Base-by-base conservation (phyloP, 1,140 invertebrate species). In the Caenorhabditis inopinata region DNA sequence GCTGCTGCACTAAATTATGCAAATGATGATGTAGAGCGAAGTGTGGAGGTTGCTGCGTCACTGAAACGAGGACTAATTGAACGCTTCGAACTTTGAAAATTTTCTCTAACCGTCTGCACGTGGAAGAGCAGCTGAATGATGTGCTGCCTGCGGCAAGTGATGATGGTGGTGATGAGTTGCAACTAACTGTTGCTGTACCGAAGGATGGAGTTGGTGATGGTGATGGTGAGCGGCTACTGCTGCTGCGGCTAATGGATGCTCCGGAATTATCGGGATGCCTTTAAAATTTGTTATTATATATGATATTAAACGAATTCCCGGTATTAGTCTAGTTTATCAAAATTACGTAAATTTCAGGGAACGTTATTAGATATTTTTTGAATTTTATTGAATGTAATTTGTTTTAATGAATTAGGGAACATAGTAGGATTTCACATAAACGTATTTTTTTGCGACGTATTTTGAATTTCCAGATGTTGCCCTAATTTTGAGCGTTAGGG, bases 1-100 rank as follows among this genome's bases (percentile, higher is more conserved):
- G 76, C 25, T 78, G 76, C 18, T 78, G 76, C 35, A 53, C 76
- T n/a, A 78, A 45, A 25, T 53, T 47, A 35, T 78, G 76, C 4
- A 53, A 32, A 42, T 58, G 76, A 6, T 78, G 49, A 5, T 51
- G 32, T 29, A 58, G 53, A 5, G 53, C 49, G 23, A 78, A 42
- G 53, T 78, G 76, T 1, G 76, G n/a, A 23, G 76, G 76, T 78
- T 78, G 76, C n/a, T 78, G 76, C 6, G 68, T 58, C 45, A 47
- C 42, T 75, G 46, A 47, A 46, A 29, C n/a, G n/a, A n/a, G n/a
- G n/a, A n/a, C n/a, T n/a, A n/a, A n/a, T n/a, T n/a, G n/a, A n/a
- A n/a, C n/a, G n/a, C n/a, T n/a, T n/a, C n/a, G n/a, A n/a, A n/a
- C n/a, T 14, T 42, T 42, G 38, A 42, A 42, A 42, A 42, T 42